Percentiles rank a stretch among this genome's conserved stretches.
Evolutionary conservation across 2,797 vertebrate genomes (phyloP).

Genomic region (Muscicapa striata): DNA sequence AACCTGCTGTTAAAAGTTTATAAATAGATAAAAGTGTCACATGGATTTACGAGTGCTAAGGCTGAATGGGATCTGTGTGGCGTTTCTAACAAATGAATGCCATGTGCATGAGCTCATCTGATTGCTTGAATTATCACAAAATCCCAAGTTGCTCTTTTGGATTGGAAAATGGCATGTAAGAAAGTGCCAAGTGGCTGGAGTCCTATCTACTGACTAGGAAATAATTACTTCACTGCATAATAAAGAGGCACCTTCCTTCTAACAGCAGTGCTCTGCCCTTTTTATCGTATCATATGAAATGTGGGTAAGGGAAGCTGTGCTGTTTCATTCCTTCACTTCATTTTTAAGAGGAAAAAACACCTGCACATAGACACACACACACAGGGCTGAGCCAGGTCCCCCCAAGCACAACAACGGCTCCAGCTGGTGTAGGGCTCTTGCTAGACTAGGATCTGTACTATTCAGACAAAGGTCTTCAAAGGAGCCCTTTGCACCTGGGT

Average conservation of each 20-base stretch:
- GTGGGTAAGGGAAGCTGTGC: background rate
- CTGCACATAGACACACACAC: background rate
- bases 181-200: conserved; percentile 57
- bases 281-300: background rate
- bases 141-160: conserved; percentile 60
- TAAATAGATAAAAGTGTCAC: conserved; percentile 69
- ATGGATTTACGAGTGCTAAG: conserved; percentile 46
- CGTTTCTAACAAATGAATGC: conserved; percentile 25
- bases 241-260: conserved; percentile 25
- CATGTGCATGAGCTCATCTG: conserved; percentile 61
- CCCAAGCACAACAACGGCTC: background rate
- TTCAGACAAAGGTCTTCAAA: background rate
- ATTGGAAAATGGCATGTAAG: conserved; percentile 27
- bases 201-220: conserved; percentile 57
- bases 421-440: background rate
- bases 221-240: conserved; percentile 47
- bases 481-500: background rate
- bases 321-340: background rate
- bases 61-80: conserved; percentile 46
- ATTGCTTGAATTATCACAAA: conserved; percentile 64
- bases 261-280: background rate
- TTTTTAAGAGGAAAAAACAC: background rate
- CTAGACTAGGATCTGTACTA: background rate
- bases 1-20: conserved; percentile 66
- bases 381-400: background rate